Base-by-base conservation (phyloP, 2,888 invertebrate genomes). In the Pachydiplax longipennis region DNA sequence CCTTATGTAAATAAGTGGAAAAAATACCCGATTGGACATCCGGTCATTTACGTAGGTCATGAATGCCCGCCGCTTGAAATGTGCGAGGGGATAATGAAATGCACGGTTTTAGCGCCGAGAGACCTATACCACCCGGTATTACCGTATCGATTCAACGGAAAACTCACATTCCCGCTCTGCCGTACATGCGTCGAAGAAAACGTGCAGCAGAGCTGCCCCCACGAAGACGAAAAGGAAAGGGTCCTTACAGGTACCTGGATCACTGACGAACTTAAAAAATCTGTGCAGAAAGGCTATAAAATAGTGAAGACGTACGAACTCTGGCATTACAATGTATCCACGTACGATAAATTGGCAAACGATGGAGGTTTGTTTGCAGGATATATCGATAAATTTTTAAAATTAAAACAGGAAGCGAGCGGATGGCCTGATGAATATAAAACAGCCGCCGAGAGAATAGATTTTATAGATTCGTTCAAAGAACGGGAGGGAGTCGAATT, bases 101-200 rank as follows among this genome's bases (percentile, higher is more conserved):
- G 81, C n/a, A 81, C 44, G 1, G n/a, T 81, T 5, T 44, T 44
- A 22, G 44, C 81, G 3, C 81, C 81, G 22, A 40, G 81, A 22
- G 81, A 37, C 40, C 18, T 81, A 15, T 58, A 22, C 25, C 31
- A 87, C 10, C 13, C 58, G 15, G 81, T 81, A 18, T 13, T 31
- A 12, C 58, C 65, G 1, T 25, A 31, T 0, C 40, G 44, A 18
- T 2, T 58, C 0, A 87, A 87, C 37, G n/a, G 25, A 25, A 87
- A 58, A 91, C 91, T 94, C n/a, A 92, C 93, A 91, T 94, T 94
- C 92, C 91, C 92, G 0, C 91, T 94, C 5, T 94, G 94, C 92
- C 91, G 92, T 12, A 92, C 91, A 0, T 93, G 93, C 91, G 93
- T 92, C 53, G 92, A 93, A 48, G 91, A 90, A 35, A 81, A 92